Base-by-base conservation (phyloP, 2,888 invertebrate genomes). In the Sesamia inferens region DNA sequence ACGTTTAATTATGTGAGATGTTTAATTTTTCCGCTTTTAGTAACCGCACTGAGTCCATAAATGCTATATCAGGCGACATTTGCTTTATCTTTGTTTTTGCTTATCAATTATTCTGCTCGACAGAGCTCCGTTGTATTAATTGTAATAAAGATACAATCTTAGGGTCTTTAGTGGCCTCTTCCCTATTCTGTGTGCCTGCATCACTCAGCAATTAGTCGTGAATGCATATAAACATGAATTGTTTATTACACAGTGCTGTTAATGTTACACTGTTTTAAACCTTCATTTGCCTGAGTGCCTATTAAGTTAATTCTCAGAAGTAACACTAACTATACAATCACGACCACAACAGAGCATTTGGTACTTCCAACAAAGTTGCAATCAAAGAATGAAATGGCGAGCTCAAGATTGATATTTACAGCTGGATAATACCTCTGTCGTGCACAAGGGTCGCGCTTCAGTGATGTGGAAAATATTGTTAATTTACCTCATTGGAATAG, bases 391-490 rank as follows among this genome's bases (percentile, higher is more conserved):
- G 64, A 64, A 75, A 78, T 75, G 58, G 54, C 65, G 24, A 69
- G 31, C 48, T 68, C 58, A 65, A 68, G 72, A 77, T 74, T 77
- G 47, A 68, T 67, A 75, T 75, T 82, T 77, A 57, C 68, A 73
- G 59, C 31, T 65, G 48, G 62, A 79, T 71, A 57, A 73, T 70
- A 71, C n/a, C 64, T 65, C 63, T 73, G 51, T 70, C 70, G 61
- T 79, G 64, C n/a, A 69, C 58, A 80, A 68, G 73, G 75, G 78
- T 85, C 72, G 64, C 78, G 86, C 83, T 86, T 84, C 85, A 88
- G 67, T 85, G 81, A 80, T 70, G 79, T 82, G 76, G 87, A 88
- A 87, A 89, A 88, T 84, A 68, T 82, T 51, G 71, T 48, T 77
- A 73, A 80, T 84, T 80, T 81, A 79, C 83, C 76, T 79, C 64